Evolutionary conservation across 2,797 vertebrate genomes (phyloP), one percentile per base, ranked within the genome.

Genomic region (Buceros bicornis): DNA sequence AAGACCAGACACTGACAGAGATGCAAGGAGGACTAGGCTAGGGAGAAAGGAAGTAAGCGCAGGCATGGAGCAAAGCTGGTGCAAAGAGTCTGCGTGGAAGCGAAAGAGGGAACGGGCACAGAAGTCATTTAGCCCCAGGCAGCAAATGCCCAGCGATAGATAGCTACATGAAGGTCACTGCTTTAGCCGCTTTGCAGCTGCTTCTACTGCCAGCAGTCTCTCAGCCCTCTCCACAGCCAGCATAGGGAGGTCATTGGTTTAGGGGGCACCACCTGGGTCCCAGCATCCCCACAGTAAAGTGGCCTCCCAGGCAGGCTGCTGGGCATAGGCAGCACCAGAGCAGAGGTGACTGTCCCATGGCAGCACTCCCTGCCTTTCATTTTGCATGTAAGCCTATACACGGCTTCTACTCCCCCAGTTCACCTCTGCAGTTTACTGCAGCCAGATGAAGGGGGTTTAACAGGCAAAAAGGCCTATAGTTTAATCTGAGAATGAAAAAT

Each of bases 141-240:
- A 93, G 90, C 1, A 0, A 87, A 66, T 0, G 0, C 13, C 80
- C 92, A 66, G 83, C 1, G 5, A 29, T 4, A 70, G 5, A 29
- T 4, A 70, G 48, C 66, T 50, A 58, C 4, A 2, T 40, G 57
- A 93, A 93, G 88, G 94, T 93, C 91, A 87, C 29, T 13, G 61
- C 91, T 78, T 11, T 73, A 64, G 83, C 62, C 0, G 14, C 77
- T 96, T 18, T 20, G 85, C 96, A 96, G 93, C 92, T 96, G 93
- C 51, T 84, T 31, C 80, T 66, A 56, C 35, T 56, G 87, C 80
- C 13, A 0, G 61, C 47, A 62, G 89, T 22, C 62, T 69, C 53
- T 54, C 70, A 80, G 78, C 40, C 9, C 42, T 79, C 25, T 82
- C 64, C 35, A 60, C 0, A 0, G 78, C 25, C 60, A 79, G 19